A percentile compares a stretch with the other conserved stretches of the same genome.
Conservation (phyloP, 2,113 vertebrate genomes). For the Alectura lathami region DNA sequence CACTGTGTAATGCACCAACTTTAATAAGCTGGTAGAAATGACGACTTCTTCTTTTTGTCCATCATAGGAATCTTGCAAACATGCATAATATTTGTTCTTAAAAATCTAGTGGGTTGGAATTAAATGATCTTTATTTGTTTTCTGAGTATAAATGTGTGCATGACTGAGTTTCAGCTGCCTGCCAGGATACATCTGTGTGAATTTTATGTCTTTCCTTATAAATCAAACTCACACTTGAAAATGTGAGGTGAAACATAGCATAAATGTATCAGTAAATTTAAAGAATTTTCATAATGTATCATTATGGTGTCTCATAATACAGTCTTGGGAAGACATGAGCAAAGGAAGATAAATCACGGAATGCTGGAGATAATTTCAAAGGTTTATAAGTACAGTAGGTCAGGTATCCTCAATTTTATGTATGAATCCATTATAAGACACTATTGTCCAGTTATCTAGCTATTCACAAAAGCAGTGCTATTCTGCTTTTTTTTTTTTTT, state of each 20-base stretch:
- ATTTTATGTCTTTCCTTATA: constrained; percentile 18
- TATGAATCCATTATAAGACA: neutral
- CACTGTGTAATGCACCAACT: neutral
- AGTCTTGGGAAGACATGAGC: neutral
- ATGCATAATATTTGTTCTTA: neutral
- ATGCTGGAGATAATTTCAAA: neutral
- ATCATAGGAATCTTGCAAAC: neutral
- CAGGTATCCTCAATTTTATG: neutral
- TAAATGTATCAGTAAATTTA: constrained; percentile 8
- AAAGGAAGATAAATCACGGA: neutral
- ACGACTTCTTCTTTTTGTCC: neutral
- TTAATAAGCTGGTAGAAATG: neutral
- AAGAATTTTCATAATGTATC: neutral
- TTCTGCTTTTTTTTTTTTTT: neutral
- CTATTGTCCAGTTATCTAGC: neutral
- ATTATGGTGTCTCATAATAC: neutral
- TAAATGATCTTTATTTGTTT: constrained; percentile 70
- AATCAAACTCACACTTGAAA: constrained; percentile 14
- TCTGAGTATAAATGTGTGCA: constrained; percentile 60
- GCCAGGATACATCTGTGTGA: constrained; percentile 31
- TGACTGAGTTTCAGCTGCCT: constrained; percentile 46
- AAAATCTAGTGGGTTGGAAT: too few relatives aligned
- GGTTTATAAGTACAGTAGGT: neutral
- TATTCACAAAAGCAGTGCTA: neutral
- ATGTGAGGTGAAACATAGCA: neutral